Percentiles rank a stretch among this genome's conserved stretches.
phyloP scores from a whole-genome alignment of 2,113 vertebrate genomes.

The Pundamilia nyererei region DNA sequence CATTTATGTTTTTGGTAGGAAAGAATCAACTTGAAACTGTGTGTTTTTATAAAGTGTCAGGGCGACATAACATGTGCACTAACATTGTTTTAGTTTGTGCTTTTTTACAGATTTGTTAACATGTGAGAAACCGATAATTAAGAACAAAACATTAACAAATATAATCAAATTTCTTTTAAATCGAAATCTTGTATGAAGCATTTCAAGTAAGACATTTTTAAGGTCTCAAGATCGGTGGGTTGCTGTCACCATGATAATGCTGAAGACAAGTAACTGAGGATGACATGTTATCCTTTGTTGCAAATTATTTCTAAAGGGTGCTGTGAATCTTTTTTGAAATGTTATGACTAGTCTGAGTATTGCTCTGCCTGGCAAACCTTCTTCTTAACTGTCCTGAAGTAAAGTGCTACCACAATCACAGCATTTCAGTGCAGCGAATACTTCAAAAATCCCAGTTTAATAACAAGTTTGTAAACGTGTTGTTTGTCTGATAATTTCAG shows the following conservation, averaged over 20 bases:
- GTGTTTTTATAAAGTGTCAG: accelerated
- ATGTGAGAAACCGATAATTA: accelerated
- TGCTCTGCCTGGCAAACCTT: neutral
- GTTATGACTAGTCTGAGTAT: neutral
- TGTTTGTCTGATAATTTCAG: neutral
- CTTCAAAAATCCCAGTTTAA: neutral
- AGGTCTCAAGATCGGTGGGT: neutral
- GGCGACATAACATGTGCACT: neutral
- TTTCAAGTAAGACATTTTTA: neutral
- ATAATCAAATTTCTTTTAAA: neutral
- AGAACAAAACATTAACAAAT: neutral
- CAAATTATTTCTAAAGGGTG: neutral
- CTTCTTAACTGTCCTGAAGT: neutral
- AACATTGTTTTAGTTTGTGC: neutral
- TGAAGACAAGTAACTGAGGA: neutral
- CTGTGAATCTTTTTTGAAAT: neutral
- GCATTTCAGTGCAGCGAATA: neutral
- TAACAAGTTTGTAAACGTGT: neutral
- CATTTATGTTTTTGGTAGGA: accelerated
- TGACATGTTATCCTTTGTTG: neutral
- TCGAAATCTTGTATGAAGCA: neutral
- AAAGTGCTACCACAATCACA: neutral
- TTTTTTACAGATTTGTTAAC: neutral
- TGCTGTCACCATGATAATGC: neutral
- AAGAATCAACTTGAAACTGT: neutral